A percentile compares a stretch with the other conserved stretches of the same genome.
Conservation (phyloP, 2,888 invertebrate genomes). For the Chymomyza procnemis region DNA sequence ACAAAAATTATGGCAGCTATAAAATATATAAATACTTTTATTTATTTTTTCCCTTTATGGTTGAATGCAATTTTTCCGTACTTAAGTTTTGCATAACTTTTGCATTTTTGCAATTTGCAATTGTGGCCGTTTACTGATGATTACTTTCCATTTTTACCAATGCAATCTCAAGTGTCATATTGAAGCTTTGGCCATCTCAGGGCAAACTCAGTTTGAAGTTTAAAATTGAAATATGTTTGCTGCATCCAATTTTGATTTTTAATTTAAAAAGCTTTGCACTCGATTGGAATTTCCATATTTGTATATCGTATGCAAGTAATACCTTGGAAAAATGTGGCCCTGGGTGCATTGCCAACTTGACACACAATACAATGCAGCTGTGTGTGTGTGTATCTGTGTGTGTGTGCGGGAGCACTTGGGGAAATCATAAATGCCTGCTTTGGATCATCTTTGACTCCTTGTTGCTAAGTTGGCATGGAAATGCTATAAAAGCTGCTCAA, state of each 20-base stretch:
- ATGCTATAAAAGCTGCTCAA: slow-evolving; percentile 30
- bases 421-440: slow-evolving; percentile 36
- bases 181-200: neutral
- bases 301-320: neutral
- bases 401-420: slow-evolving; percentile 16
- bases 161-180: neutral
- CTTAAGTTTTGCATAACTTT: neutral
- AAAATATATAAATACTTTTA: neutral
- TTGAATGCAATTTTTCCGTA: neutral
- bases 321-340: neutral
- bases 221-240: neutral
- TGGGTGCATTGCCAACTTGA: slow-evolving; percentile 11
- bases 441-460: neutral
- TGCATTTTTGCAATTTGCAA: neutral
- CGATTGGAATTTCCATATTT: neutral
- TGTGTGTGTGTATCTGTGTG: neutral
- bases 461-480: neutral
- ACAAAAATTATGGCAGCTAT: too few species aligned
- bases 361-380: neutral
- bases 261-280: slow-evolving; percentile 1
- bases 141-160: neutral
- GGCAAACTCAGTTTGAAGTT: neutral
- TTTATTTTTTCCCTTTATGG: neutral
- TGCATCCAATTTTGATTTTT: slow-evolving; percentile 2
- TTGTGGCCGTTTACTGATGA: neutral